phyloP scores from a whole-genome alignment of 2,888 invertebrate genomes.

The Agrilus biguttatus region DNA sequence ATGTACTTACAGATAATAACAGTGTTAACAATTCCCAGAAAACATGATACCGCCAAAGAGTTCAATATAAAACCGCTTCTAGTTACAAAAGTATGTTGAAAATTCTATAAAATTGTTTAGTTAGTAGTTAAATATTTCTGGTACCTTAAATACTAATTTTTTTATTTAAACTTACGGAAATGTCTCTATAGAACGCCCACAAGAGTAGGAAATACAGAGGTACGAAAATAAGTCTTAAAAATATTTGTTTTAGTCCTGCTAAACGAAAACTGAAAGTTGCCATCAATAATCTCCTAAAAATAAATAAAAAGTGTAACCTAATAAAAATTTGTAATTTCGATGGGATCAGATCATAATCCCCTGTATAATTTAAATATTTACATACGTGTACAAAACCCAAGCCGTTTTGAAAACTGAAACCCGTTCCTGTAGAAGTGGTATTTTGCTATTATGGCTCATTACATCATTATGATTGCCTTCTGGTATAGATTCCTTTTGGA shows the following conservation, averaged over 20 bases:
- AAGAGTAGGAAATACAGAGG: constrained; percentile 65
- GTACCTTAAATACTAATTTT: background rate
- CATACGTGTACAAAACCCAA: constrained; percentile 52
- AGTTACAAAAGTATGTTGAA: constrained; percentile 54
- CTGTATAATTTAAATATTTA: constrained; percentile 13
- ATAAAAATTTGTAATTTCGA: no score
- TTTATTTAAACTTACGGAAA: constrained; percentile 31
- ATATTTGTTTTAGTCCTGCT: constrained; percentile 60
- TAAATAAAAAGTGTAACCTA: no score
- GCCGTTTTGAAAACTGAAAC: constrained; percentile 54
- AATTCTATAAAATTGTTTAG: constrained; percentile 26
- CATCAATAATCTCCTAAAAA: constrained; percentile 56
- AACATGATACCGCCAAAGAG: constrained; percentile 50
- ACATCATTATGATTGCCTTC: constrained; percentile 35
- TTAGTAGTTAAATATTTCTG: no score
- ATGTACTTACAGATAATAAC: constrained; percentile 50
- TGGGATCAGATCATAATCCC: no score
- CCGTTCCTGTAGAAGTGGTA: constrained; percentile 61
- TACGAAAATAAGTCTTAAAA: constrained; percentile 56
- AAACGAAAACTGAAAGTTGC: constrained; percentile 67
- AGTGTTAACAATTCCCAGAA: constrained; percentile 53
- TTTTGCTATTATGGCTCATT: constrained; percentile 43
- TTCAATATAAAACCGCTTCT: constrained; percentile 58
- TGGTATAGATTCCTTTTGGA: constrained; percentile 47
- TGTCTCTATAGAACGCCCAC: constrained; percentile 62